Evolutionary conservation across 2,797 vertebrate species (phyloP).

Genomic region (Botia kubotai): DNA sequence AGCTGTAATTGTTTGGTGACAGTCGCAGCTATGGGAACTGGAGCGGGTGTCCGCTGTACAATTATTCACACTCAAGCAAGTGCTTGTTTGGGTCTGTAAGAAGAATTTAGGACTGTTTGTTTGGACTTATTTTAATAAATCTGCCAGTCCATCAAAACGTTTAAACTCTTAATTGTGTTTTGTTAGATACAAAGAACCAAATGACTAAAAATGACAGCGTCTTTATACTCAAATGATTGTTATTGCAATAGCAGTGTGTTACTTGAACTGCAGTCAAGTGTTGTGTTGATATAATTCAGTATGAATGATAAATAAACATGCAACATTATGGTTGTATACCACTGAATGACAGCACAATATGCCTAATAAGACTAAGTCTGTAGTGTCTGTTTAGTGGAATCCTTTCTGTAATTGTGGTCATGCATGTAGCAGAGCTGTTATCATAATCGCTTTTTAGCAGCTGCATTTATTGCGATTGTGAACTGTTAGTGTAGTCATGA

Average conservation of each 20-base stretch:
- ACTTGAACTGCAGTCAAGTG: not conserved
- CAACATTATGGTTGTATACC: not conserved
- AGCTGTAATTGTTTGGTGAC: slow-evolving; percentile 46
- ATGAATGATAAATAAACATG: not conserved
- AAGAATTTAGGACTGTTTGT: not conserved
- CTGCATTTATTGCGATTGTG: not conserved
- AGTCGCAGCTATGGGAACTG: slow-evolving; percentile 45
- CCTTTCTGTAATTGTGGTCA: too few species aligned
- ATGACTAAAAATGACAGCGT: too few species aligned
- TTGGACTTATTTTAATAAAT: too few species aligned
- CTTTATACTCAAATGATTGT: too few species aligned
- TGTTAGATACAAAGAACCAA: too few species aligned
- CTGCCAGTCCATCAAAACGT: too few species aligned
- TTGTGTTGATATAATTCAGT: not conserved
- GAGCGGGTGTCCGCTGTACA: not conserved
- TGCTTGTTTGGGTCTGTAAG: not conserved
- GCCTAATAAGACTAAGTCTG: not conserved
- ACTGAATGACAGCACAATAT: not conserved
- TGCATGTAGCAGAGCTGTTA: slow-evolving; percentile 3
- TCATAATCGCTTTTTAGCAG: slow-evolving; percentile 1
- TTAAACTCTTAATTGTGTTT: too few species aligned
- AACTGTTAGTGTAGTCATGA: slow-evolving; percentile 1
- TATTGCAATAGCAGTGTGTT: not conserved
- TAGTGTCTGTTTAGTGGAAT: not conserved
- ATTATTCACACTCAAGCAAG: not conserved